Percentiles rank a stretch among this genome's conserved stretches.
These are phyloP conservation scores for Tetragnatha montana DNA, from an alignment of 2,888 invertebrate species.

Conservation along the genomic window DNA sequence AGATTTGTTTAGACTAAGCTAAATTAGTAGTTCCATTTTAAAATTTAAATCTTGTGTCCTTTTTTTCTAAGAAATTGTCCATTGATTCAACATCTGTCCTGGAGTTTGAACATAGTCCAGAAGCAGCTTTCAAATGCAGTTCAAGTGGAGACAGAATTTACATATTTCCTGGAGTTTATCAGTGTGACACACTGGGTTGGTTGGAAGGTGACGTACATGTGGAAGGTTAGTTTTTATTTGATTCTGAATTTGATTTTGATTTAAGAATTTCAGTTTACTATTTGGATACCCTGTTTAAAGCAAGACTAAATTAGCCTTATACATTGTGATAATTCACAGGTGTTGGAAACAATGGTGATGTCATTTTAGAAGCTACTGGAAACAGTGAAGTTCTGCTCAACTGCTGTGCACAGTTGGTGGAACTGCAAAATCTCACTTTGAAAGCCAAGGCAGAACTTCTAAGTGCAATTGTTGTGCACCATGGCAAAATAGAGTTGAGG, in stretches of 20 bases:
- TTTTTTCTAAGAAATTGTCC: conserved; percentile 52
- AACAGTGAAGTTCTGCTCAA: conserved; percentile 72
- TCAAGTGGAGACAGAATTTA: conserved; percentile 72
- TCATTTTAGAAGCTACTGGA: conserved; percentile 67
- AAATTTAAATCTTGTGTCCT: neutral
- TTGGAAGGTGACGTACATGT: conserved; percentile 71
- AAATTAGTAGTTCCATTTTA: neutral
- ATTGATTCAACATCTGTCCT: conserved; percentile 43
- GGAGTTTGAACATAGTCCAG: conserved; percentile 69
- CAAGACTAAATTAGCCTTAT: neutral
- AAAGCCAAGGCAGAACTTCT: conserved; percentile 54
- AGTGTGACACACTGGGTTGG: conserved; percentile 72
- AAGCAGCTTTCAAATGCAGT: conserved; percentile 64
- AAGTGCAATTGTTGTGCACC: conserved; percentile 70
- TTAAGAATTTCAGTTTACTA: neutral
- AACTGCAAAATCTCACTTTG: conserved; percentile 68
- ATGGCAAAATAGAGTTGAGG: conserved; percentile 61
- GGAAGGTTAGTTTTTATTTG: conserved; percentile 59
- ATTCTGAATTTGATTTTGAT: neutral
- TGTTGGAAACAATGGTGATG: conserved; percentile 43
- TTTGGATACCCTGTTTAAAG: neutral
- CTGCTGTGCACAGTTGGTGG: conserved; percentile 53
- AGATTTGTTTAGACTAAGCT: too few species aligned
- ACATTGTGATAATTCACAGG: conserved; percentile 42
- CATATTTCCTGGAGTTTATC: conserved; percentile 72